Conservation (phyloP, 2,888 invertebrate genomes). For the Platynereis dumerilii region DNA sequence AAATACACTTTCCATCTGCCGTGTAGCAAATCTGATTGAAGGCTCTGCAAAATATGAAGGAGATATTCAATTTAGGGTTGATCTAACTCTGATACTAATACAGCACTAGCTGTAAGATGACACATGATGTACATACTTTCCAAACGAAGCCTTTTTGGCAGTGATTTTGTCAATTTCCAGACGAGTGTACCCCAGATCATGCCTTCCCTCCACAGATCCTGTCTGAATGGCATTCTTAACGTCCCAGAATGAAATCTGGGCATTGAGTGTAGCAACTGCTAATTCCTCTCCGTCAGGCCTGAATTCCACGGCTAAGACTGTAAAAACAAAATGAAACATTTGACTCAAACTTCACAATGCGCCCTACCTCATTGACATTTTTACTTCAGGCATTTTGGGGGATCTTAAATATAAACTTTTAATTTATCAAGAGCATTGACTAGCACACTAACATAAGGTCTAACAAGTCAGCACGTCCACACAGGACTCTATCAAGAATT, state of each 20-base stretch:
- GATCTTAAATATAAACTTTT: no score
- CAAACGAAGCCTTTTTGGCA: constrained; percentile 81
- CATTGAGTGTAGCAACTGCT: constrained; percentile 85
- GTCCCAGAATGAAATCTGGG: constrained; percentile 58
- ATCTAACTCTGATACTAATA: no score
- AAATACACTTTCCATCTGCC: constrained; percentile 86
- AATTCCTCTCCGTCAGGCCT: constrained; percentile 91
- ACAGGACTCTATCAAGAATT: no score
- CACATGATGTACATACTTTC: constrained; percentile 77
- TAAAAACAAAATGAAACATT: constrained; percentile 1
- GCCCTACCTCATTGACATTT: no score
- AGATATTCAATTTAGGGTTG: no score
- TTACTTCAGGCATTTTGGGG: no score
- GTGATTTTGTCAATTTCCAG: constrained; percentile 85
- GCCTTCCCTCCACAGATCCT: constrained; percentile 83
- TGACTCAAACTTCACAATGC: no score
- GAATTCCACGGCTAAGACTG: constrained; percentile 80
- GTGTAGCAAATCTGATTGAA: constrained; percentile 92
- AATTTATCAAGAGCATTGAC: no score
- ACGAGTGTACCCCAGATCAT: constrained; percentile 86
- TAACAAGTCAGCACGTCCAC: no score
- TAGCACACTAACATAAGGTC: no score
- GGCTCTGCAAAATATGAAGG: constrained; percentile 73
- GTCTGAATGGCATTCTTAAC: constrained; percentile 66
- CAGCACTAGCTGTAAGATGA: no score